Percentiles rank a stretch among this genome's conserved stretches.
phyloP scores from a whole-genome alignment of 2,797 vertebrate genomes.

The Discoglossus pictus region DNA sequence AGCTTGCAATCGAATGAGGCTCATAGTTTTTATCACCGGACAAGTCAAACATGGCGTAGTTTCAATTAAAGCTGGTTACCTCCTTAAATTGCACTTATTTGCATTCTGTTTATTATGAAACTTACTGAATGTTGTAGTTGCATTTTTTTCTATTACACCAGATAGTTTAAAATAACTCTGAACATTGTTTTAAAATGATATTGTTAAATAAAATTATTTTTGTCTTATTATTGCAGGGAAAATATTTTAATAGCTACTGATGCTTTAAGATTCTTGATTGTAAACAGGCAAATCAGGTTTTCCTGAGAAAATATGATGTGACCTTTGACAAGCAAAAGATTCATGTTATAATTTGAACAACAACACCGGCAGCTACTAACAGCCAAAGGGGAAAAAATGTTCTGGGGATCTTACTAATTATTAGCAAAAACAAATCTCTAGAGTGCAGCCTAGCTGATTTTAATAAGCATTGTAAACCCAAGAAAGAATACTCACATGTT shows the following conservation, averaged over 20 bases:
- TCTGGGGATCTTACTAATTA: slow-evolving; percentile 39
- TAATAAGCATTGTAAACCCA: slow-evolving; percentile 31
- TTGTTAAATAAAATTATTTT: not conserved
- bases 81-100: no score
- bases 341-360: slow-evolving; percentile 40
- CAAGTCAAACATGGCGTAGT: no score
- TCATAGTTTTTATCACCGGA: no score
- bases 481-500: slow-evolving; percentile 14
- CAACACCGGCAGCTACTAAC: slow-evolving; percentile 15
- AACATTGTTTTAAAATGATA: not conserved
- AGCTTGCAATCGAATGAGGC: no score
- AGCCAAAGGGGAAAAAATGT: slow-evolving; percentile 24
- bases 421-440: slow-evolving; percentile 37
- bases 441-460: slow-evolving; percentile 30
- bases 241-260: slow-evolving; percentile 9
- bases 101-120: not conserved
- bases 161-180: no score
- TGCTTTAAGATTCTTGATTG: not conserved
- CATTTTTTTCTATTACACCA: no score
- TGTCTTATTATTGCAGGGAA: not conserved
- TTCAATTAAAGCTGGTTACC: no score
- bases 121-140: no score
- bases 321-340: slow-evolving; percentile 40
- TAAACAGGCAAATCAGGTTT: slow-evolving; percentile 4
- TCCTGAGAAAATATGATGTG: slow-evolving; percentile 26